Conservation (phyloP, 2,113 vertebrate genomes). For the Labeo rohita region DNA sequence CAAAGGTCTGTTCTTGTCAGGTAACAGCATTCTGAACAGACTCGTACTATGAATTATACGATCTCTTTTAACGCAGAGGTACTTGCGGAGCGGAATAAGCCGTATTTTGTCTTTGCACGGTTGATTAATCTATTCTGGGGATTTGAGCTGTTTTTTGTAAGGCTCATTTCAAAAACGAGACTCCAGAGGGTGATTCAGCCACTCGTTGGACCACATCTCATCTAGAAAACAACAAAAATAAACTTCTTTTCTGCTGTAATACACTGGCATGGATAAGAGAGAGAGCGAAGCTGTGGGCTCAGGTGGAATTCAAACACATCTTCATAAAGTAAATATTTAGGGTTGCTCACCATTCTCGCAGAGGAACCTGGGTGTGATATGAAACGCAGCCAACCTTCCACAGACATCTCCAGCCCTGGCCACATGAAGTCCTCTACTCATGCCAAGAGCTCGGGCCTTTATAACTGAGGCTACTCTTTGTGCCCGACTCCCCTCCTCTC, state of each 20-base stretch:
- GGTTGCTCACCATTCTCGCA: slow-evolving; percentile 52
- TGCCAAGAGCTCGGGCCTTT: slow-evolving; percentile 51
- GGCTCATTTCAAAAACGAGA: not conserved
- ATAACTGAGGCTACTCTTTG: slow-evolving; percentile 50
- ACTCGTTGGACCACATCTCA: not conserved
- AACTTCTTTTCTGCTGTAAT: slow-evolving; percentile 8
- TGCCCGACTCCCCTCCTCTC: slow-evolving; percentile 19
- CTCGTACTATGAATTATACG: not conserved
- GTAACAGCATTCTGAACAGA: not conserved
- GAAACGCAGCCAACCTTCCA: slow-evolving; percentile 60
- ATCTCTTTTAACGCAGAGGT: not conserved
- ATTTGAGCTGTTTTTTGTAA: not conserved
- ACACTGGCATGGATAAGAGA: not conserved
- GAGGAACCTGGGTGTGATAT: slow-evolving; percentile 55
- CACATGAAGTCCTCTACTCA: slow-evolving; percentile 48
- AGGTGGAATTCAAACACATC: slow-evolving; percentile 48
- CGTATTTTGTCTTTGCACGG: not conserved
- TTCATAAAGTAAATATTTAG: slow-evolving; percentile 58
- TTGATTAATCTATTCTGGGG: not conserved
- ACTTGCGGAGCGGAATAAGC: not conserved
- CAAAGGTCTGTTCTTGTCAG: not conserved
- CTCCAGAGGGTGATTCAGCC: slow-evolving; percentile 2
- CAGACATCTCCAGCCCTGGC: slow-evolving; percentile 56
- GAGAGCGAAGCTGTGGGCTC: slow-evolving; percentile 9
- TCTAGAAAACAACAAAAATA: slow-evolving; percentile 30